Base-by-base conservation (phyloP, 2,797 vertebrate species). In the Leuciscus waleckii region DNA sequence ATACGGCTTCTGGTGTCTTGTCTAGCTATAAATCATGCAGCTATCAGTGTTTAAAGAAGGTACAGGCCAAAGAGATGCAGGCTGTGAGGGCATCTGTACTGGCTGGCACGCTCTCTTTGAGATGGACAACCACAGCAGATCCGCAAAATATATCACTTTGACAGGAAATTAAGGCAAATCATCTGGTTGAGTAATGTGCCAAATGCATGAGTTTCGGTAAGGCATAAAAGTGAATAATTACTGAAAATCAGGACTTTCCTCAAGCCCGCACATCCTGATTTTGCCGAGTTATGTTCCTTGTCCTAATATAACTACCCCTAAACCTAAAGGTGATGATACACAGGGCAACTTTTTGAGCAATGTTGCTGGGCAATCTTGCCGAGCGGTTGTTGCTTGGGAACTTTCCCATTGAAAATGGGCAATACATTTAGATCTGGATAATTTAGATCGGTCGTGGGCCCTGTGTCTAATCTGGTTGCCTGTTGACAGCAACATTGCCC, bases 31-130 rank as follows among this genome's bases (percentile, higher is more conserved):
- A 86, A 91, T 87, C 81, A 87, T 76, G 75, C 46, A 16, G 43
- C 80, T 73, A 85, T 87, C 75, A 81, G 80, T 85, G 37, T 87
- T 84, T 87, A 90, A 77, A 78, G 63, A 84, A 89, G 84, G 86
- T 74, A 5, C 85, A 0, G 65, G 84, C 70, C 85, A 78, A 73
- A 85, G 78, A 85, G 71, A 79, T 56, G 67, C 86, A 86, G 85
- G 83, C 87, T 90, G 86, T 58, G 84, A 86, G 88, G 86, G 89
- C 88, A 89, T 85, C 87, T 88, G 78, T 63, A 77, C 85, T 69
- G 82, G 86, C 85, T 91, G 87, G 85, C 85, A 84, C 51, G 32
- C 86, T 87, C 74, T 74, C 61, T 69, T 74, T 75, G 73, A 82
- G 84, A 81, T 69, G 17, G 54, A 51, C 58, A 54, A 35, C 41